Conservation (phyloP, 1,140 invertebrate genomes). For the Solenopsis fugax region DNA sequence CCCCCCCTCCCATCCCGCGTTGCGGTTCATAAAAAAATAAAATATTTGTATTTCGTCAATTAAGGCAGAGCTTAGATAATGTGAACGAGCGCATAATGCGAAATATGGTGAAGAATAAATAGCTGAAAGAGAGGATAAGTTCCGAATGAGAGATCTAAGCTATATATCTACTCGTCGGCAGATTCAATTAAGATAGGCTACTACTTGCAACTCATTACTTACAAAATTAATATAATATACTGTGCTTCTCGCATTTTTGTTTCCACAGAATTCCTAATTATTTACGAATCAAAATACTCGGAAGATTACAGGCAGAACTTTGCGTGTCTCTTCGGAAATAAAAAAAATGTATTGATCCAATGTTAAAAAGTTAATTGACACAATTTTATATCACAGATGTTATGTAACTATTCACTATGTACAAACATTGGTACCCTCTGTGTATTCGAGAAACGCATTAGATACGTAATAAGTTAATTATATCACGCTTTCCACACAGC, state of each 20-base stretch:
- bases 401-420: not conserved
- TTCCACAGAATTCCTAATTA: not conserved
- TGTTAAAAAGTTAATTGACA: not conserved
- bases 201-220: constrained; percentile 31
- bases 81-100: not conserved
- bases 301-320: not conserved
- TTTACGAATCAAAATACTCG: not conserved
- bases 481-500: not conserved
- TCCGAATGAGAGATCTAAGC: not conserved
- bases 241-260: not conserved
- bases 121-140: not conserved
- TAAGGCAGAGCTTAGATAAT: not conserved
- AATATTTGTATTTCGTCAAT: constrained; percentile 12
- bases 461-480: constrained; percentile 20
- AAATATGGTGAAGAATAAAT: not conserved
- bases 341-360: not conserved
- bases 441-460: not conserved
- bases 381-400: not conserved
- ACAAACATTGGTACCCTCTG: not conserved
- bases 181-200: constrained; percentile 36
- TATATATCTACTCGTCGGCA: constrained; percentile 1
- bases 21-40: constrained; percentile 18
- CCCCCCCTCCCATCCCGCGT: not conserved
- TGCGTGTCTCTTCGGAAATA: not conserved
- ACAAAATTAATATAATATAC: constrained; percentile 21